These are phyloP conservation scores for Rhinolophus ferrumequinum DNA, from an alignment of 2,113 vertebrate genomes.

Conservation along the genomic window DNA sequence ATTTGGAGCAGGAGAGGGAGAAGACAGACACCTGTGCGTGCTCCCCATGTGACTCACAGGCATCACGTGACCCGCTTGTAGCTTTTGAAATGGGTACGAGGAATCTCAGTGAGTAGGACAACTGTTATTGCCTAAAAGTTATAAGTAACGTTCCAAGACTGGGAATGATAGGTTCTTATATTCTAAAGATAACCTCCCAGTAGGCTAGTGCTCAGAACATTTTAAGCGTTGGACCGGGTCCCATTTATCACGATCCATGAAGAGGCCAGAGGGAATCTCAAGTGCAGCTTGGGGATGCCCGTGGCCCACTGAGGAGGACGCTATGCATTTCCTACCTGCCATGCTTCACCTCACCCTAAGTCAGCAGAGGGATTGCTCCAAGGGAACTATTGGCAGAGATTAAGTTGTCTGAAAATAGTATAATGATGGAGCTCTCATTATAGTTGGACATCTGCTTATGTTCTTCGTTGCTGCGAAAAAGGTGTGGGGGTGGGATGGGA, in stretches of 20 bases:
- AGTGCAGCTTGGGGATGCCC: not conserved
- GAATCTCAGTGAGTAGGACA: not conserved
- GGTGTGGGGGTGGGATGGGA: too few relatives aligned
- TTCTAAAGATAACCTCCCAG: not conserved
- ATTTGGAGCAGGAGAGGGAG: not conserved
- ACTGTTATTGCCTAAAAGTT: not conserved
- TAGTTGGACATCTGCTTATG: not conserved
- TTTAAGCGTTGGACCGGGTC: not conserved
- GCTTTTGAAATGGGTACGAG: not conserved
- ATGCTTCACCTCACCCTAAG: not conserved
- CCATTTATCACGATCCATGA: not conserved
- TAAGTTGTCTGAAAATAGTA: not conserved
- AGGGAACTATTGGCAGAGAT: not conserved
- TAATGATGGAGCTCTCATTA: not conserved
- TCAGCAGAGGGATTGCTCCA: not conserved
- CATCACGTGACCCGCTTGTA: too few relatives aligned
- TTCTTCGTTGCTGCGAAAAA: not conserved
- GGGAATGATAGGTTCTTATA: not conserved
- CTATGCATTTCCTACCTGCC: too few relatives aligned
- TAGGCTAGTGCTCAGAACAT: not conserved
- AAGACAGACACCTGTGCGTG: not conserved
- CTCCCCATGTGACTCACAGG: not conserved
- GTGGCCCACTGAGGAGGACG: not conserved
- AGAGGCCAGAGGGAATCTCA: not conserved
- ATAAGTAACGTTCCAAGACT: not conserved